These are phyloP conservation scores for Aphaenogaster ashmeadi DNA, from an alignment of 1,140 invertebrate genomes.

Conservation along the genomic window DNA sequence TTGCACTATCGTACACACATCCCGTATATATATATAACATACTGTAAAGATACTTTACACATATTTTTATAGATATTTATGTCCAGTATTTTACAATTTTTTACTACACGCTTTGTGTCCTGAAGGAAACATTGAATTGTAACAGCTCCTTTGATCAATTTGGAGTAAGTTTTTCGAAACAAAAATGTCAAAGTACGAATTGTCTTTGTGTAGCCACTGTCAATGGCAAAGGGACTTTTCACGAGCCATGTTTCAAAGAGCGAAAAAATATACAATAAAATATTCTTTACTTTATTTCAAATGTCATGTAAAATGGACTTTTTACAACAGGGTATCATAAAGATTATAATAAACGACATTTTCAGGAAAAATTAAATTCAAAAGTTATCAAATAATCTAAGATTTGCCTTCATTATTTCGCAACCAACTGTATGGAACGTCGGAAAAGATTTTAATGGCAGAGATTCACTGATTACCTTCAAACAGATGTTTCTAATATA, in stretches of 20 bases:
- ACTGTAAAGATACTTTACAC: not conserved
- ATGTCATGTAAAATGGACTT: not conserved
- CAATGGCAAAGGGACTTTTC: not conserved
- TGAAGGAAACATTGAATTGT: slow-evolving; percentile 12
- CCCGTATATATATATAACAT: not conserved
- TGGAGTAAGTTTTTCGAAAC: not conserved
- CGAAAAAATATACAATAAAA: not conserved
- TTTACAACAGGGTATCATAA: not conserved
- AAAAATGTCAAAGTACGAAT: slow-evolving; percentile 28
- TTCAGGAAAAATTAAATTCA: not conserved
- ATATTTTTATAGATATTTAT: not conserved
- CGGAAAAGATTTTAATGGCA: not conserved
- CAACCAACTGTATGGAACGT: not conserved
- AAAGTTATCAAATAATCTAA: slow-evolving; percentile 3
- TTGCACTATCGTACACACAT: not conserved
- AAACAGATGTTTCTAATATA: slow-evolving; percentile 16
- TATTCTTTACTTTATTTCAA: slow-evolving; percentile 11
- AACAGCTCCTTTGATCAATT: slow-evolving; percentile 27
- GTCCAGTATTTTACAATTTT: not conserved
- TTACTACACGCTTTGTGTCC: not conserved
- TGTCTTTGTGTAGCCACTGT: slow-evolving; percentile 9
- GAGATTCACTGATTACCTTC: not conserved
- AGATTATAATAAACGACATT: not conserved
- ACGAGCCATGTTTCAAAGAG: not conserved
- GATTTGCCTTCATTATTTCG: not conserved